These are phyloP conservation scores for Notechis scutatus DNA, from an alignment of 2,113 vertebrate genomes.

Conservation along the genomic window DNA sequence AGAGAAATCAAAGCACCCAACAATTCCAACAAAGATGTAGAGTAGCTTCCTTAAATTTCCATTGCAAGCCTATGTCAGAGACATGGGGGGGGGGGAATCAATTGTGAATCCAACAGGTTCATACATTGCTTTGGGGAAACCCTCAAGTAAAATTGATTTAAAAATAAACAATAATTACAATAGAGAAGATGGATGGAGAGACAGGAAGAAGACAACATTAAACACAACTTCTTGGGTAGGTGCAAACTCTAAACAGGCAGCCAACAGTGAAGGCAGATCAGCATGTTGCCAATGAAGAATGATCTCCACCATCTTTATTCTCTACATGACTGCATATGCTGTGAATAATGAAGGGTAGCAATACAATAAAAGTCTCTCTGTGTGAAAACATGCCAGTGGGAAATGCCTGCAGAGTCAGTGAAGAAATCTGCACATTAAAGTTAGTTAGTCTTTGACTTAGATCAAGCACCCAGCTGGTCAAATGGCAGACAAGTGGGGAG, in stretches of 20 bases:
- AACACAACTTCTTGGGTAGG: neutral
- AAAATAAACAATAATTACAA: constrained; percentile 5
- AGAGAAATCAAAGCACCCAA: neutral
- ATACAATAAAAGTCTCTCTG: neutral
- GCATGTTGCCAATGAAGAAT: neutral
- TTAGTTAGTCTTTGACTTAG: constrained; percentile 12
- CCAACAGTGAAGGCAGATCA: neutral
- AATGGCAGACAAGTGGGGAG: neutral
- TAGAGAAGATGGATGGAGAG: neutral
- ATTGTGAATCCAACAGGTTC: neutral
- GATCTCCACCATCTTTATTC: neutral
- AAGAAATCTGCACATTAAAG: constrained; percentile 13
- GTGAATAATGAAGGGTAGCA: constrained; percentile 5
- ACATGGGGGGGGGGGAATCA: neutral
- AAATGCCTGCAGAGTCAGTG: neutral
- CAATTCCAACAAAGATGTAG: neutral
- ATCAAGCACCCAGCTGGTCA: neutral
- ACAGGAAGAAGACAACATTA: neutral
- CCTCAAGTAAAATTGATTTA: constrained; percentile 6
- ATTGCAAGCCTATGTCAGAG: neutral
- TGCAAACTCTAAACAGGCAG: neutral
- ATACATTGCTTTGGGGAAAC: constrained; percentile 1
- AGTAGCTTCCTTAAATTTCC: neutral
- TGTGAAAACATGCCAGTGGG: neutral
- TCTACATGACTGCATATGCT: neutral